These are phyloP conservation scores for Rhincodon typus DNA, from an alignment of 2,797 vertebrate species.

Conservation along the genomic window DNA sequence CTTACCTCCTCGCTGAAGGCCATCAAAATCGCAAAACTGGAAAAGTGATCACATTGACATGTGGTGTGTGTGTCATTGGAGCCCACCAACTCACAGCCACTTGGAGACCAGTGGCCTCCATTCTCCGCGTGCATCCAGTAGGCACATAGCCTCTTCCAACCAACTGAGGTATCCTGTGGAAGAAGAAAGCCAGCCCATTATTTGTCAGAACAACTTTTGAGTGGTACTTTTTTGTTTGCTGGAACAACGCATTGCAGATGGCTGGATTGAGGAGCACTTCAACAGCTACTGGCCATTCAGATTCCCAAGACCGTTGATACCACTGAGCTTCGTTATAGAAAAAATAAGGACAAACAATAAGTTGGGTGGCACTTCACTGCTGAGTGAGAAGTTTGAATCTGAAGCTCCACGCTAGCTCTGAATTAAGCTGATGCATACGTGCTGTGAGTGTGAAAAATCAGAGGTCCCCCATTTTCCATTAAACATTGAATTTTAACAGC, in stretches of 20 bases:
- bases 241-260: not conserved
- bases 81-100: not conserved
- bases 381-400: not conserved
- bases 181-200: not conserved
- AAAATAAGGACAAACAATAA: not conserved
- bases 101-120: not conserved
- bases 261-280: not conserved
- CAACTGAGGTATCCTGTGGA: not conserved
- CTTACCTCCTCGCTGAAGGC: not conserved
- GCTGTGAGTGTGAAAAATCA: not conserved
- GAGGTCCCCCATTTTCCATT: not conserved
- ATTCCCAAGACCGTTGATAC: not conserved
- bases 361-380: not conserved
- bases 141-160: not conserved
- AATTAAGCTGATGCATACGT: not conserved
- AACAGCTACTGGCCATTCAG: not conserved
- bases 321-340: not conserved
- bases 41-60: not conserved
- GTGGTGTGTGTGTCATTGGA: not conserved
- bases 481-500: not conserved
- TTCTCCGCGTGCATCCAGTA: not conserved
- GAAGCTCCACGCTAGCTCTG: not conserved
- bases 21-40: conserved; percentile 13
- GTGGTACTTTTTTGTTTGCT: not conserved
- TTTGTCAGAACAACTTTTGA: not conserved